Conservation (phyloP, 2,113 vertebrate genomes). For the Microcebus griseorufus region DNA sequence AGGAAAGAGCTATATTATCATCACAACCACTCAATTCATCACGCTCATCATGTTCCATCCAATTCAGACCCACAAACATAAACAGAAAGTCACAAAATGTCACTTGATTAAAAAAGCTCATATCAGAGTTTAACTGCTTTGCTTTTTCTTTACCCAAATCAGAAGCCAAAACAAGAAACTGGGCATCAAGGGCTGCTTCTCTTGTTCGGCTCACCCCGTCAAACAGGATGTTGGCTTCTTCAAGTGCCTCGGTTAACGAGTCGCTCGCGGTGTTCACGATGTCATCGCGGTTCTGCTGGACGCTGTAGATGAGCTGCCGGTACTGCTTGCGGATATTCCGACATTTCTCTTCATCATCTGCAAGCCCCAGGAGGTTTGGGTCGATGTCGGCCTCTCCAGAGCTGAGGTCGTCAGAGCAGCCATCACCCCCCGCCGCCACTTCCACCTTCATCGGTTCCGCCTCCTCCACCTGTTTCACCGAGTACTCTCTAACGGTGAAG, state of each 20-base stretch:
- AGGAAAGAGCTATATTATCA: conserved; percentile 59
- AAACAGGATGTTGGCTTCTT: conserved; percentile 93
- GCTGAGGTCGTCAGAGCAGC: background rate
- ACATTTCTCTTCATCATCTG: conserved; percentile 37
- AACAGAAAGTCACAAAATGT: conserved; percentile 91
- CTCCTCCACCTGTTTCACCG: background rate
- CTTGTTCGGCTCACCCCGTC: conserved; percentile 88
- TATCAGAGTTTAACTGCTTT: conserved; percentile 90
- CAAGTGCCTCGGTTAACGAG: conserved; percentile 92
- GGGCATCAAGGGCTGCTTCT: conserved; percentile 94
- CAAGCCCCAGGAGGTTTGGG: background rate
- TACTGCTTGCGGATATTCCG: conserved; percentile 68
- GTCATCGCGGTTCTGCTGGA: conserved; percentile 89
- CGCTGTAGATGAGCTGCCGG: conserved; percentile 58
- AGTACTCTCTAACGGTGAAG: fast-evolving
- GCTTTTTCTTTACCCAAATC: conserved; percentile 96
- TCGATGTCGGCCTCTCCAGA: fast-evolving
- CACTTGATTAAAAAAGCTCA: conserved; percentile 89
- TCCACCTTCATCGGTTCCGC: background rate
- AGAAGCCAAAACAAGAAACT: conserved; percentile 94
- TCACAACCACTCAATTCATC: conserved; percentile 77
- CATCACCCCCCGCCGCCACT: background rate
- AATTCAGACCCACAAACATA: conserved; percentile 94
- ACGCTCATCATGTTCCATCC: conserved; percentile 85
- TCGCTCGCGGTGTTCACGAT: conserved; percentile 92